A percentile compares a stretch with the other conserved stretches of the same genome.
These are phyloP conservation scores for Amniataba percoides DNA, from an alignment of 2,797 vertebrate genomes.

Conservation along the genomic window DNA sequence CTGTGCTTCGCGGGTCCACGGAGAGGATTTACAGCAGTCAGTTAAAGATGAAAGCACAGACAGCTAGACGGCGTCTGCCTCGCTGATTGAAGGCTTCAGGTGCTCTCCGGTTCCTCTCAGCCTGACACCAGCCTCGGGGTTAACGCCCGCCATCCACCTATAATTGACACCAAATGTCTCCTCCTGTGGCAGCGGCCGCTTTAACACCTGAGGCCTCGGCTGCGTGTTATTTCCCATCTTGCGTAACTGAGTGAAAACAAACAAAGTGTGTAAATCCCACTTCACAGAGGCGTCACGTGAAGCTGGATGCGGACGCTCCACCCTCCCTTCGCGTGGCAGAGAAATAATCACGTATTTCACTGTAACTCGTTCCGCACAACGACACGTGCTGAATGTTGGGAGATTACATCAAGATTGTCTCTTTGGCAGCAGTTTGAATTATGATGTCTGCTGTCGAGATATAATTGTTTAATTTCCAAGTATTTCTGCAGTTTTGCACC, in stretches of 20 bases:
- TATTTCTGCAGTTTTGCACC: neutral
- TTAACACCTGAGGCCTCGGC: slow-evolving; percentile 6
- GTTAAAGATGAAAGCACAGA: slow-evolving; percentile 58
- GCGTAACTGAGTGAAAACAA: slow-evolving; percentile 41
- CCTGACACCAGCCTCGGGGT: slow-evolving; percentile 44
- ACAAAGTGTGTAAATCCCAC: slow-evolving; percentile 24
- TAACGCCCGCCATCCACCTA: slow-evolving; percentile 31
- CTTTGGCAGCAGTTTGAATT: neutral
- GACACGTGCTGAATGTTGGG: neutral
- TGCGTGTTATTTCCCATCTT: slow-evolving; percentile 26
- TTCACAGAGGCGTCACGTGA: slow-evolving; percentile 3
- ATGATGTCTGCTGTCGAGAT: neutral
- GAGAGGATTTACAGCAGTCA: slow-evolving; percentile 38
- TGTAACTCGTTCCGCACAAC: neutral
- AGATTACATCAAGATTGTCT: too few relatives aligned
- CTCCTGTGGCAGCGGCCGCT: neutral
- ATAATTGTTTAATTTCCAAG: neutral
- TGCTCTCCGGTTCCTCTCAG: slow-evolving; percentile 12
- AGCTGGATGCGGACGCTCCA: slow-evolving; percentile 2
- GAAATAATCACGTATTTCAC: neutral
- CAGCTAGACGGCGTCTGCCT: slow-evolving; percentile 32
- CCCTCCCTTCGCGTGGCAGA: neutral
- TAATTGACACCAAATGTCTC: slow-evolving; percentile 31
- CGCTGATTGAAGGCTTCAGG: slow-evolving; percentile 47
- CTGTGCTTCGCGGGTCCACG: slow-evolving; percentile 1